phyloP scores from a whole-genome alignment of 1,140 invertebrate genomes.

The Latrodectus geometricus region DNA sequence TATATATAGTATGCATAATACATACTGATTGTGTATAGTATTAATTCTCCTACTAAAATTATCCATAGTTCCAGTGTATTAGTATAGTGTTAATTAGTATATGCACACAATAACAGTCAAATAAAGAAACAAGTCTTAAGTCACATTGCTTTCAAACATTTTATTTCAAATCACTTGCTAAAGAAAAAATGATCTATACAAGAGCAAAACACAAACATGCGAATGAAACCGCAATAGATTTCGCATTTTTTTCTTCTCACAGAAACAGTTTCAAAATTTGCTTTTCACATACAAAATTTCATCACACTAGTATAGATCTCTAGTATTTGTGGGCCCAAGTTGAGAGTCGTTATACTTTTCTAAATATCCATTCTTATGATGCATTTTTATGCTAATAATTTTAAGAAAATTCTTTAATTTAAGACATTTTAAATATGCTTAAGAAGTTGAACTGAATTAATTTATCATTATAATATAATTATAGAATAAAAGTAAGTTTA shows the following conservation, averaged over 20 bases:
- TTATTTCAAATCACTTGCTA: conserved; percentile 59
- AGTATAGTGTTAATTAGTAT: too few species aligned
- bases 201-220: conserved; percentile 43
- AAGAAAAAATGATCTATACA: conserved; percentile 58
- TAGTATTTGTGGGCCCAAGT: conserved; percentile 14
- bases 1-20: too few species aligned
- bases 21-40: too few species aligned
- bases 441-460: too few species aligned
- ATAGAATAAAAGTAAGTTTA: too few species aligned
- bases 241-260: conserved; percentile 14
- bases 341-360: background rate
- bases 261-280: conserved; percentile 35
- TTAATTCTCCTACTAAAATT: too few species aligned
- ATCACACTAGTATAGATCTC: conserved; percentile 46
- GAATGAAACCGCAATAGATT: conserved; percentile 32
- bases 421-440: too few species aligned
- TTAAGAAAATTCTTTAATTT: too few species aligned
- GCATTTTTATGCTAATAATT: too few species aligned
- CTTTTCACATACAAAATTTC: conserved; percentile 44
- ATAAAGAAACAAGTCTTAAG: background rate
- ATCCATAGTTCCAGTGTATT: too few species aligned
- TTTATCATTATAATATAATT: too few species aligned
- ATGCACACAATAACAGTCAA: background rate
- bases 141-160: conserved; percentile 56
- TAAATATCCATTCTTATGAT: too few species aligned